Evolutionary conservation across 2,113 vertebrate species (phyloP).

Genomic region (Setophaga kirtlandii): DNA sequence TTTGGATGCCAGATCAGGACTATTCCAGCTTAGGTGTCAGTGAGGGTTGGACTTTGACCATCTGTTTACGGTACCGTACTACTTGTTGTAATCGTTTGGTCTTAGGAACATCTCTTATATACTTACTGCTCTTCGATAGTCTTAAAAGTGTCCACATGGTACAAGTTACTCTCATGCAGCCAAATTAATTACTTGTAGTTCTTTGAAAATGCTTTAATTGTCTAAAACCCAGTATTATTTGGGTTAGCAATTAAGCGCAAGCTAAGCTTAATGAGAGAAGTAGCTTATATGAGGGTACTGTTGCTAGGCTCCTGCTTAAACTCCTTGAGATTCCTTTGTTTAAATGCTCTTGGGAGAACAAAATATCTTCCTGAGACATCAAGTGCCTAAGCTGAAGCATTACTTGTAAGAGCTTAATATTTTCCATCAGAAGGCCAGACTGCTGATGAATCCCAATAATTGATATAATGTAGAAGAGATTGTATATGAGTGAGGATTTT

Average conservation of each 20-base stretch:
- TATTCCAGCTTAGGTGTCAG: neutral
- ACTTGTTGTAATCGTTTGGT: neutral
- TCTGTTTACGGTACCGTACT: neutral
- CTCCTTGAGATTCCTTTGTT: slow-evolving; percentile 21
- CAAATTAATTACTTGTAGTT: neutral
- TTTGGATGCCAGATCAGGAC: neutral
- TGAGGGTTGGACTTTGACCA: neutral
- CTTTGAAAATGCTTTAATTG: neutral
- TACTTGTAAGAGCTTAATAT: neutral
- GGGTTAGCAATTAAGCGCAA: neutral
- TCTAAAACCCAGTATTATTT: neutral
- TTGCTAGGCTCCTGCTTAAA: neutral
- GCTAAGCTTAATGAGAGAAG: neutral
- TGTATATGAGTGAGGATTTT: neutral
- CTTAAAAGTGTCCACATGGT: neutral
- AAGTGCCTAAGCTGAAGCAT: neutral
- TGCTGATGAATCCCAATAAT: neutral
- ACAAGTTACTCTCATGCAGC: neutral
- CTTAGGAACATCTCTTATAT: neutral
- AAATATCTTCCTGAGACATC: neutral
- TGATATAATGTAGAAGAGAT: neutral
- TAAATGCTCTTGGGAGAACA: neutral
- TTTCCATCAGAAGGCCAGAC: neutral
- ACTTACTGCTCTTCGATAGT: neutral
- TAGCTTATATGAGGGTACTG: neutral